Base-by-base conservation (phyloP, 2,113 vertebrate genomes). In the Chloropsis cyanopogon region DNA sequence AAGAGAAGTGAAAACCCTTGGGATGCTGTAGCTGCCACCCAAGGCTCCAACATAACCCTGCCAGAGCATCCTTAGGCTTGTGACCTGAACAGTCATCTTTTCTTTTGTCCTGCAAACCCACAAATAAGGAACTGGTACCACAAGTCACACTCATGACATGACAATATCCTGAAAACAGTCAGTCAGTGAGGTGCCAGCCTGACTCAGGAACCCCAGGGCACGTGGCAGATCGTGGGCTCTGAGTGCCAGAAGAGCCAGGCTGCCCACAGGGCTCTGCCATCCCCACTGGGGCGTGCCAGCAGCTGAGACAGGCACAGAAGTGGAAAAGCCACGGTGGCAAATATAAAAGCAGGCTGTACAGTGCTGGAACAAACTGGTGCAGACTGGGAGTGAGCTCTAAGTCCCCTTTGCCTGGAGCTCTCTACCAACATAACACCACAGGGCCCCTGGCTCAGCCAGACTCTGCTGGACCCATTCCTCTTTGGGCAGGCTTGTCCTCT, bases 181-280 rank as follows among this genome's bases (percentile, higher is more conserved):
- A 25, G 28, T 3, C 49, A 25, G 15, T 0, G 1, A 35, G 3
- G 16, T 15, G 28, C 41, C 71, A 83, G 46, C 25, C 42, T 25
- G 26, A 26, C 4, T 17, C 39, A 54, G 3, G 4, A 9, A 26
- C 2, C 22, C 33, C 47, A 53, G 37, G 6, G 5, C 1, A 0
- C 0, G 4, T 2, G 24, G 2, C 25, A 5, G 3, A 17, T 10
- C 3, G 0, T 2, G 6, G 39, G 33, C 6, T 39, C 78, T 4
- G 21, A 56, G 46, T 6, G 11, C 42, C 5, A 1, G 14, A 35
- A 31, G 7, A 72, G 26, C 21, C 6, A 6, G 20, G 44, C 19
- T 75, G 29, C 25, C 42, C 33, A 3, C 25, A 14, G 16, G 31
- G 37, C 37, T 66, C 56, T 24, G 25, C 4, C 68, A 61, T 14